phyloP scores from a whole-genome alignment of 2,888 invertebrate genomes.

The Lasiommata megera region DNA sequence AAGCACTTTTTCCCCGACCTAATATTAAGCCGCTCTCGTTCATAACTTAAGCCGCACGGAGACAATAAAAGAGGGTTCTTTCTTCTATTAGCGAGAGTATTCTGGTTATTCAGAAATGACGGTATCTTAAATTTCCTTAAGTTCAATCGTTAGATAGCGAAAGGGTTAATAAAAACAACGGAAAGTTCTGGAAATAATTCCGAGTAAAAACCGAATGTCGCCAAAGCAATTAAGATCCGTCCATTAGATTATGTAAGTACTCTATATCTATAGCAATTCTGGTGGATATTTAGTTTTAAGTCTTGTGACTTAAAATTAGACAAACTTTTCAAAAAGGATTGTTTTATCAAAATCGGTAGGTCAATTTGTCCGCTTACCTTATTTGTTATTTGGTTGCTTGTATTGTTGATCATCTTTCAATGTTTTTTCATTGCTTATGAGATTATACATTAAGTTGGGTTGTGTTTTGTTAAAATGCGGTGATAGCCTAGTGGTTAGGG shows the following conservation, averaged over 20 bases:
- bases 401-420: no score
- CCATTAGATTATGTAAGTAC: not conserved
- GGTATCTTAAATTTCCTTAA: constrained; percentile 7
- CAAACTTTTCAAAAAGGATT: no score
- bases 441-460: no score
- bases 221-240: not conserved
- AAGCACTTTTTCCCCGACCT: not conserved
- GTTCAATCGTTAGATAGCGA: constrained; percentile 1
- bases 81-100: constrained; percentile 12
- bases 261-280: no score
- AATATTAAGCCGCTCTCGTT: not conserved
- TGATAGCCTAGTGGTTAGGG: no score
- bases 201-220: not conserved
- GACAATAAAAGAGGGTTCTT: constrained; percentile 3
- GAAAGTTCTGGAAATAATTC: not conserved
- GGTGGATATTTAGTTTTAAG: no score
- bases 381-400: no score
- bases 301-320: no score
- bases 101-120: constrained; percentile 13
- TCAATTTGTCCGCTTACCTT: no score
- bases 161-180: not conserved
- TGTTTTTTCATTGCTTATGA: no score
- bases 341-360: no score
- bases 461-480: no score
- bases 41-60: not conserved